Evolutionary conservation across 1,140 invertebrate species (phyloP), one percentile per base, ranked within the genome.

Genomic region (Microplitis mediator): DNA sequence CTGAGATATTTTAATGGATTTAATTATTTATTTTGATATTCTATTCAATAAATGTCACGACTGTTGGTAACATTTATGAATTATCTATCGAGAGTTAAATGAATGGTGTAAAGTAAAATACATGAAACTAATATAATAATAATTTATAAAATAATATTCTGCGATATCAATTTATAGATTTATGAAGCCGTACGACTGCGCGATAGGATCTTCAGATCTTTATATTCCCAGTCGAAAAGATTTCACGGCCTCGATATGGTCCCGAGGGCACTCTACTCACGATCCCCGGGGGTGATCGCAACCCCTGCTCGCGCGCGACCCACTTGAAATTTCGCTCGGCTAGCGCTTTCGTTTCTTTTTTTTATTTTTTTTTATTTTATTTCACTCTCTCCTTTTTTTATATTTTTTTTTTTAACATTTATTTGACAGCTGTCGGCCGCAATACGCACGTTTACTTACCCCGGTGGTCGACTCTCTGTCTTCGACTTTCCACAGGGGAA

Each of bases 341-440:
- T 85, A 83, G 84, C 85, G 78, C 77, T 84, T 84, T 84, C 23
- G 4, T 58, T 36, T 62, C 11, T 60, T 13, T 45, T 45, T 39
- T 39, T 4, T 39, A 4, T 39, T 39, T 39, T 45, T 8, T 39
- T 39, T 39, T 39, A 45, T 45, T 45, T 45, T 45, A 45, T 45
- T 45, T 45, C 39, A 45, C 39, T 45, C 39, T 45, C 39, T 45
- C 39, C 39, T 45, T 45, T 45, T 45, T 45, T 45, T 45, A 11
- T 45, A 45, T 11, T 45, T 70, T 71, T 78, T 85, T 85, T 86
- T 85, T 80, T 72, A 86, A 84, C 84, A 83, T 86, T 86, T 85
- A 86, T 86, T 87, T 84, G 85, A 85, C 85, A 87, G 85, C 85
- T 87, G 85, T 87, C 85, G 85, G 77, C 80, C 83, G 80, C 85